Percentiles rank a stretch among this genome's conserved stretches.
These are phyloP conservation scores for Chaitophorus viminalis DNA, from an alignment of 2,888 invertebrate genomes.

Conservation along the genomic window DNA sequence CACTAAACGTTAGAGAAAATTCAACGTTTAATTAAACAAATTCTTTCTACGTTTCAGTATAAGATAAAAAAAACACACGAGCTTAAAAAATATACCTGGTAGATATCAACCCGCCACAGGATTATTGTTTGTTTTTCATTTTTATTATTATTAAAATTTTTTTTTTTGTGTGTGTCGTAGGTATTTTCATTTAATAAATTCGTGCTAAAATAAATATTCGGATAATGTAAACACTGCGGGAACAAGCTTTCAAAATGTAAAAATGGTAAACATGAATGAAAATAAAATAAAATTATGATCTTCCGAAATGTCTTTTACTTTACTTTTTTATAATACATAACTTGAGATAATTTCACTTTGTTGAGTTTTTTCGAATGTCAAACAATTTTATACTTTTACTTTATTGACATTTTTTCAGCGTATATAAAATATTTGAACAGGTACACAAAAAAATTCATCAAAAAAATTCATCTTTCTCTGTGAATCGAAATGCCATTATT, in stretches of 20 bases:
- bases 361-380: background rate
- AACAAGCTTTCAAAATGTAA: constrained; percentile 1
- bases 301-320: constrained; percentile 9
- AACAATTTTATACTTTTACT: constrained; percentile 20
- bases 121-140: constrained; percentile 23
- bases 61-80: no score
- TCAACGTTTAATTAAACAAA: no score
- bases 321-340: constrained; percentile 1
- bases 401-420: constrained; percentile 36
- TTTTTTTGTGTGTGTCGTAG: constrained; percentile 13
- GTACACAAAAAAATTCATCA: background rate
- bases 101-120: background rate
- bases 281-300: constrained; percentile 10
- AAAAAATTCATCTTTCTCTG: background rate
- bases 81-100: background rate
- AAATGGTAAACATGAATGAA: constrained; percentile 25
- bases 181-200: constrained; percentile 41
- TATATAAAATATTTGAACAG: background rate
- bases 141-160: no score
- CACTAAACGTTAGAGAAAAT: no score
- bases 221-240: background rate
- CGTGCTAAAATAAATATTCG: constrained; percentile 36
- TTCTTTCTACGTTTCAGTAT: no score
- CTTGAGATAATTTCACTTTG: constrained; percentile 39
- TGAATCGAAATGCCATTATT: background rate